Evolutionary conservation across 2,888 invertebrate species (phyloP).

Genomic region (Drosophila paranaensis): DNA sequence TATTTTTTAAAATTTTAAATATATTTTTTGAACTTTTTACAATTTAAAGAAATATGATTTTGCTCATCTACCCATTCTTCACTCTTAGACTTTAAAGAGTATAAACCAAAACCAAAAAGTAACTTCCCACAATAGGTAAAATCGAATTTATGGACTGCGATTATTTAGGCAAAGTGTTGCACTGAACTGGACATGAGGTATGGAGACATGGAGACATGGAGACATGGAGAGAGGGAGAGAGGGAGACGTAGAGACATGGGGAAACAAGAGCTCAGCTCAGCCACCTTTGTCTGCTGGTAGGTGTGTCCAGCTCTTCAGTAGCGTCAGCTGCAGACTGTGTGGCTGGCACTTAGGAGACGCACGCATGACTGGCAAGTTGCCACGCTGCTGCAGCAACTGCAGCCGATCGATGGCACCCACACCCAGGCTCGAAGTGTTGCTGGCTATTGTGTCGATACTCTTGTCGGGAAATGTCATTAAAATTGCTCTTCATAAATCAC

Average conservation of each 20-base stretch:
- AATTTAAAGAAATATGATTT: too few species aligned
- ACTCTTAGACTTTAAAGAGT: not conserved
- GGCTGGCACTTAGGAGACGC: conserved; percentile 47
- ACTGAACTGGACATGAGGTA: conserved; percentile 38
- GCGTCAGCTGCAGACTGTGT: conserved; percentile 27
- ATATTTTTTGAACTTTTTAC: too few species aligned
- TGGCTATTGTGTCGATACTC: conserved; percentile 70
- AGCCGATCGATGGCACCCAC: conserved; percentile 45
- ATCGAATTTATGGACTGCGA: conserved; percentile 60
- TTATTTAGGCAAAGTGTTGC: conserved; percentile 63
- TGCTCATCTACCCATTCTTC: not conserved
- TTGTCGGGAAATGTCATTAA: conserved; percentile 82
- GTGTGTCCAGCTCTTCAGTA: conserved; percentile 55
- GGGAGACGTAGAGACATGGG: conserved; percentile 11
- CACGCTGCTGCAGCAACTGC: conserved; percentile 15
- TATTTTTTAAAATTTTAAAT: too few species aligned
- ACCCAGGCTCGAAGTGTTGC: conserved; percentile 17
- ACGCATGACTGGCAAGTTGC: conserved; percentile 63
- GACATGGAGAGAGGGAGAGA: not conserved
- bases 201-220: not conserved
- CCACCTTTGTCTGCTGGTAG: conserved; percentile 17
- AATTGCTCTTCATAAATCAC: conserved; percentile 84
- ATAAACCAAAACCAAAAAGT: conserved; percentile 3
- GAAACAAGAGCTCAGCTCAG: conserved; percentile 3
- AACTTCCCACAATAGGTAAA: conserved; percentile 24